phyloP scores from a whole-genome alignment of 1,140 invertebrate genomes.

The Leptinotarsa defecta region DNA sequence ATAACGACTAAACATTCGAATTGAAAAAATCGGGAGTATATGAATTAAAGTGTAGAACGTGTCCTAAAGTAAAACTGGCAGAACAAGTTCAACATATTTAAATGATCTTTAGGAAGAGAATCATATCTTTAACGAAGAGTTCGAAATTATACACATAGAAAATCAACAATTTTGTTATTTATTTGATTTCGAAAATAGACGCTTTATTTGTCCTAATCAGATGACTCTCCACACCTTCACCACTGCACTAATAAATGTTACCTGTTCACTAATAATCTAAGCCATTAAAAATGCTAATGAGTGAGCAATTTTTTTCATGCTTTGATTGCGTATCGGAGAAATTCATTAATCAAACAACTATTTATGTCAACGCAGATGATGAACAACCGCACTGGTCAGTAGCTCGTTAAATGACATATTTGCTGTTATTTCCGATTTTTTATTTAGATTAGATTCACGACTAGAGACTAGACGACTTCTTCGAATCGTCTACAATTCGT shows the following conservation, averaged over 20 bases:
- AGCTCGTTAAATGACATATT: slow-evolving; percentile 7
- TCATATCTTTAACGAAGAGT: too few species aligned
- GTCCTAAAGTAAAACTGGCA: too few species aligned
- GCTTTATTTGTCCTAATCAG: too few species aligned
- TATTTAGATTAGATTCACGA: slow-evolving; percentile 1
- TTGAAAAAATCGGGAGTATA: too few species aligned
- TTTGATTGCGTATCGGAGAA: slow-evolving; percentile 14
- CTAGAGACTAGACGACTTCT: background rate
- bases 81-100: too few species aligned
- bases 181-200: too few species aligned
- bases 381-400: background rate
- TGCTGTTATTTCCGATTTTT: slow-evolving; percentile 10
- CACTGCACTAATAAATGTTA: slow-evolving; percentile 10
- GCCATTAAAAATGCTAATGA: slow-evolving; percentile 16
- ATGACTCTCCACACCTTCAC: background rate
- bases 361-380: slow-evolving; percentile 14
- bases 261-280: slow-evolving; percentile 7
- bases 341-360: slow-evolving; percentile 19
- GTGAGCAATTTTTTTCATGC: slow-evolving; percentile 10
- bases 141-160: too few species aligned
- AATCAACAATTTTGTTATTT: too few species aligned
- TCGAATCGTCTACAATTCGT: background rate
- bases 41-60: too few species aligned
- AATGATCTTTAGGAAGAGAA: too few species aligned
- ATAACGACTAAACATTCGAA: too few species aligned